Evolutionary conservation across 1,140 invertebrate species (phyloP), one percentile per base, ranked within the genome.

Genomic region (Batillaria attramentaria): DNA sequence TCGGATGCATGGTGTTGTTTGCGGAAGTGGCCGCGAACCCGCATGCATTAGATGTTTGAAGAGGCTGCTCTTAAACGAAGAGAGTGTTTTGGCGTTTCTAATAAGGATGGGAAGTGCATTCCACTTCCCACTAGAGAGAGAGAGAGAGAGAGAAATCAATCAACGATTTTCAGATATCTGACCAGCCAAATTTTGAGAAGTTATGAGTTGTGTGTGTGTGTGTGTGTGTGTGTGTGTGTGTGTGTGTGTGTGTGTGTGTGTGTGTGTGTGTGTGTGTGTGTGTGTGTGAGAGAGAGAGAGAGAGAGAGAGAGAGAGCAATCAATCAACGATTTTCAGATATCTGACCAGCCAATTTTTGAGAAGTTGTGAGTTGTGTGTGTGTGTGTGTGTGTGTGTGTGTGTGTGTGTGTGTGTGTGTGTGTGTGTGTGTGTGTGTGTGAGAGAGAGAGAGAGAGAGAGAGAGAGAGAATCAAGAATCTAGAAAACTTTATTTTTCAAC

Each of bases 341-440:
- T 4, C 57, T 8, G 24, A 60, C 20, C 8, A 24, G 6, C 24
- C 57, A 20, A 24, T 24, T 28, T 24, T n/a, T 20, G 4, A 8
- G 24, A 20, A 20, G 20, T 28, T n/a, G 6, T n/a, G 24, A 10
- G 57, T 28, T n/a, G 57, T 60, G 20, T n/a, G 24, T 28, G 8
- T n/a, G 57, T 28, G 5, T 28, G 8, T n/a, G 57, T 60, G 57
- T 60, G 24, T 60, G 57, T 60, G 57, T 60, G 24, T 60, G 57
- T 60, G 57, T 60, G 57, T 60, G 57, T 60, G 57, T 60, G 57
- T 60, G 57, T 60, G 57, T 60, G 57, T 24, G 57, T 60, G 57
- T 28, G 57, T 60, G 57, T n/a, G 57, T 60, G 57, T 60, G 57
- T 60, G 57, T 60, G 24, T 60, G 57, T 24, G 10, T 50, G 10